Base-by-base conservation (phyloP, 30 jellyfish, hydroid and myxozoan species). In the Turritopsis rubra region DNA sequence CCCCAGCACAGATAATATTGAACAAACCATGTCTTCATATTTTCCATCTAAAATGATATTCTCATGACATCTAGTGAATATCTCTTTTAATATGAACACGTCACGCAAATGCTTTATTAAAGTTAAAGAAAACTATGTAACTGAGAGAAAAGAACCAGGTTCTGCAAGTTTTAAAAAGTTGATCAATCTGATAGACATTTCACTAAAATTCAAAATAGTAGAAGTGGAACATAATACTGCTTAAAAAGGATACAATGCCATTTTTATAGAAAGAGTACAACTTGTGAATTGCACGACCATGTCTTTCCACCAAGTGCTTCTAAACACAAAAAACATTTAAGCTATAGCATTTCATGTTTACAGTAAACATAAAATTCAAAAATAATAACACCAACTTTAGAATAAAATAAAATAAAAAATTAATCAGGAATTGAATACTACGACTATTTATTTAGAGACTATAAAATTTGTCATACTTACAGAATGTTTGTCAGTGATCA, bases 21-120 rank as follows among this genome's bases (percentile, higher is more conserved):
- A 68, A 19, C 77, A 68, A 68, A 68, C 77, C 30, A 68, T n/a
- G 17, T 68, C 77, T 68, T 68, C 77, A 68, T 68, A 68, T 68
- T 27, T 68, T n/a, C 30, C 77, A 68, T 68, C 77, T 9, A 68
- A 27, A 68, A 22, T 22, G 19, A 68, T 68, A 68, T 68, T n/a
- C 30, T 68, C 77, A 9, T 68, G 8, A 19, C 77, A 68, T 22
- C 30, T 68, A 23, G 28, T 68, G 16, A 68, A n/a, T n/a, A 68
- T 68, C 77, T 68, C 31, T 27, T n/a, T 68, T 22, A 68, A 27
- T 7, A 68, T 68, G 30, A 68, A n/a, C 21, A 68, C 77, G 30
- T 68, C 77, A 27, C 30, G 28, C 30, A 68, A 68, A 68, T 68
- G 77, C 77, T 68, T n/a, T 1, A 68, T 23, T 23, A 8, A 9